Percentiles rank a stretch among this genome's conserved stretches.
Evolutionary conservation across 2,888 invertebrate genomes (phyloP).

Genomic region (Beris morrisii): DNA sequence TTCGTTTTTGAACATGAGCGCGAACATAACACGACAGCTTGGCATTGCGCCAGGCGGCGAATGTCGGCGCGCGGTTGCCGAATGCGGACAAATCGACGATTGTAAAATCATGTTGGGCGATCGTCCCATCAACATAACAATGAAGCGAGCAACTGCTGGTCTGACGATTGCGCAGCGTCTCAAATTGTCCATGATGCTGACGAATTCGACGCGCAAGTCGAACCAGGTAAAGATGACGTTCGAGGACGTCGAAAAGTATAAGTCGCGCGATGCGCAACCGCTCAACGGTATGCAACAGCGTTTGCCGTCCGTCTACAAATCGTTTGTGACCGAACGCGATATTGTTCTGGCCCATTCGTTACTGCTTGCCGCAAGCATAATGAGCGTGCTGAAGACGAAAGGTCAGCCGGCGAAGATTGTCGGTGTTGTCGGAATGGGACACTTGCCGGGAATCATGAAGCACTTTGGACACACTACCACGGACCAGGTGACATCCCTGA

Average conservation of each 20-base stretch:
- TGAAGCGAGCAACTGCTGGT: slow-evolving; percentile 79
- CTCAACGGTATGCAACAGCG: slow-evolving; percentile 82
- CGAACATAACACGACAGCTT: slow-evolving; percentile 83
- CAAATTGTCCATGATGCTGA: slow-evolving; percentile 43
- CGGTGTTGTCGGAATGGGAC: slow-evolving; percentile 93
- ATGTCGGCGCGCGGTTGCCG: slow-evolving; percentile 82
- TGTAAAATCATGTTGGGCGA: slow-evolving; percentile 86
- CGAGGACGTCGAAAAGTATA: slow-evolving; percentile 89
- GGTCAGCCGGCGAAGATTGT: slow-evolving; percentile 68
- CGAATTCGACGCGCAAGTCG: not conserved
- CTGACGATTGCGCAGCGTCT: slow-evolving; percentile 84
- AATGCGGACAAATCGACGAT: slow-evolving; percentile 66
- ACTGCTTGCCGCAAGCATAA: slow-evolving; percentile 62
- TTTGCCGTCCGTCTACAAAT: slow-evolving; percentile 81
- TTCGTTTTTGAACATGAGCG: slow-evolving; percentile 82
- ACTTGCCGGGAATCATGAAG: slow-evolving; percentile 67
- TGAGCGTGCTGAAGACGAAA: slow-evolving; percentile 26
- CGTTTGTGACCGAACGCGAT: slow-evolving; percentile 91
- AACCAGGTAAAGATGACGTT: slow-evolving; percentile 48
- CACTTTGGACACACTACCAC: slow-evolving; percentile 39
- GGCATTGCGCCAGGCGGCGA: slow-evolving; percentile 97
- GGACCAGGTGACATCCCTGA: slow-evolving; percentile 38
- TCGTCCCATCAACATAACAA: slow-evolving; percentile 83
- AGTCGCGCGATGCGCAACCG: slow-evolving; percentile 57
- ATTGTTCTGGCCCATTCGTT: slow-evolving; percentile 82